These are phyloP conservation scores for Plodia interpunctella DNA, from an alignment of 1,140 invertebrate genomes.

Conservation along the genomic window DNA sequence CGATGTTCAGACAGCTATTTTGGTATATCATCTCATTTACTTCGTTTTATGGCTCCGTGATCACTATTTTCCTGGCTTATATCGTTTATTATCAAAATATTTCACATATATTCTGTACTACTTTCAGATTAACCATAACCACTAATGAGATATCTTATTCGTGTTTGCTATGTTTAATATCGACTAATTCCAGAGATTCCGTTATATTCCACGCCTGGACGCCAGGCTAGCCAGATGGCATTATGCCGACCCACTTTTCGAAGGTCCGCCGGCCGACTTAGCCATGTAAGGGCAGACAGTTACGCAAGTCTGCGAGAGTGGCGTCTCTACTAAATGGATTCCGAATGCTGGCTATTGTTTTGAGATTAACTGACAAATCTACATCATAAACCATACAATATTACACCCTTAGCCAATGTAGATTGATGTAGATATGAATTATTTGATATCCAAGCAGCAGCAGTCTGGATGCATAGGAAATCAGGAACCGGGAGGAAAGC, in stretches of 20 bases:
- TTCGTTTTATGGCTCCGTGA: too few species aligned
- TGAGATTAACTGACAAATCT: not conserved
- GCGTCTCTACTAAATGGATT: conserved; percentile 6
- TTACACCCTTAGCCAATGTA: too few species aligned
- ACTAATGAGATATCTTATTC: too few species aligned
- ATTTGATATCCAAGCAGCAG: too few species aligned
- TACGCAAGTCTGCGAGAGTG: conserved; percentile 9
- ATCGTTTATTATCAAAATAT: too few species aligned
- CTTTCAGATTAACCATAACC: too few species aligned
- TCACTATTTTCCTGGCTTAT: too few species aligned
- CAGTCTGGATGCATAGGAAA: not conserved
- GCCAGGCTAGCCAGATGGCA: conserved; percentile 6
- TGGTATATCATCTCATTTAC: not conserved
- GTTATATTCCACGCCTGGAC: not conserved
- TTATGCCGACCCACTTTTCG: conserved; percentile 8
- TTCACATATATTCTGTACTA: too few species aligned
- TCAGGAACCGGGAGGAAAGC: not conserved
- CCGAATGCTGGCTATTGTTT: not conserved
- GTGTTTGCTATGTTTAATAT: too few species aligned
- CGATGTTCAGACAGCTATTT: not conserved
- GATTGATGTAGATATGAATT: too few species aligned
- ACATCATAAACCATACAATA: too few species aligned
- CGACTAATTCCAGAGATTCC: not conserved
- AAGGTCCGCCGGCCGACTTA: conserved; percentile 13
- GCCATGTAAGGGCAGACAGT: conserved; percentile 9